phyloP scores from a whole-genome alignment of 2,113 vertebrate genomes.

The Ceuthmochares aereus region DNA sequence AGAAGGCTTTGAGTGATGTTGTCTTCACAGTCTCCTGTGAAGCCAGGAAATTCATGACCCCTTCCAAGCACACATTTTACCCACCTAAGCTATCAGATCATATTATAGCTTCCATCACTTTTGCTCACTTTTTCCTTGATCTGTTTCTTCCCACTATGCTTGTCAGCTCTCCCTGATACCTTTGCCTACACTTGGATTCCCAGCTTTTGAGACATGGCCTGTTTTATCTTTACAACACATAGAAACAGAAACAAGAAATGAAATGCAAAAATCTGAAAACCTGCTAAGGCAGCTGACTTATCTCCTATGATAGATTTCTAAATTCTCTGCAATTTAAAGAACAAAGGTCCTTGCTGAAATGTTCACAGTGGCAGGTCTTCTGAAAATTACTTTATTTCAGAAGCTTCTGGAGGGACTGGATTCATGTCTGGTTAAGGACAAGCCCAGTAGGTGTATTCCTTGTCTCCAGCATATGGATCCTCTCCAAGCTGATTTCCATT shows the following conservation, averaged over 20 bases:
- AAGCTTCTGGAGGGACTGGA: not conserved
- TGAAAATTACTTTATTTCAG: not conserved
- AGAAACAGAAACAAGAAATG: not conserved
- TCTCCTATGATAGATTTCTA: not conserved
- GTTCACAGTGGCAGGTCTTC: not conserved
- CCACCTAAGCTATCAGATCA: not conserved
- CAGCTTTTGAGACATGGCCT: not conserved
- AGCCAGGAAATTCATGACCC: not conserved
- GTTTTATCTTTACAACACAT: not conserved
- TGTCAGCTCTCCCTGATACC: not conserved
- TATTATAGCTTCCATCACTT: not conserved
- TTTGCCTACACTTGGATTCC: not conserved
- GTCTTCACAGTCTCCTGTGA: not conserved
- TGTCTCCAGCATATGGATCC: not conserved
- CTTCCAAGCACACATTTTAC: not conserved
- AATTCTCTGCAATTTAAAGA: not conserved
- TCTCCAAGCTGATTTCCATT: not conserved
- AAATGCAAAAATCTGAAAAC: not conserved
- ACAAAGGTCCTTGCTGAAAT: not conserved
- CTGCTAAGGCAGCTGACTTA: not conserved
- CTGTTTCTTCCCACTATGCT: not conserved
- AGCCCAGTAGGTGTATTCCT: constrained; percentile 9
- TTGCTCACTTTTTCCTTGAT: not conserved
- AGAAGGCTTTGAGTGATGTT: constrained; percentile 33
- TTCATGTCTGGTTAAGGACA: not conserved